A percentile compares a stretch with the other conserved stretches of the same genome.
These are phyloP conservation scores for Stenolophus ochropezus DNA, from an alignment of 2,888 invertebrate species.

Conservation along the genomic window DNA sequence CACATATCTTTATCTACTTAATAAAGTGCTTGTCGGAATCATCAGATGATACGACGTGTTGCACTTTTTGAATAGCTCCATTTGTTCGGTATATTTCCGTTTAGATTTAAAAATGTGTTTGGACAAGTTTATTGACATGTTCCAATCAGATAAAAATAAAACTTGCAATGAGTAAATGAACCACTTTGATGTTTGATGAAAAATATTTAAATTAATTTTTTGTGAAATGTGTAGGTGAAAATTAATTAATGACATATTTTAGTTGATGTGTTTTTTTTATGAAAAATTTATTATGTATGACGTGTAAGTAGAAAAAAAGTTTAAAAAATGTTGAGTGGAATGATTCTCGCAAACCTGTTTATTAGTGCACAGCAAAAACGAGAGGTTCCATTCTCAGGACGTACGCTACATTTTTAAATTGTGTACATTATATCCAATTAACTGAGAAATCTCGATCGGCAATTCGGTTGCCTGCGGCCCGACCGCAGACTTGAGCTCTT, in stretches of 20 bases:
- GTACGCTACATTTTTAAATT: slow-evolving; percentile 54
- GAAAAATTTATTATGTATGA: slow-evolving; percentile 48
- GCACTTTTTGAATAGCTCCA: slow-evolving; percentile 18
- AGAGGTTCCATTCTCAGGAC: slow-evolving; percentile 39
- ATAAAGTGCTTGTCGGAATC: slow-evolving; percentile 28
- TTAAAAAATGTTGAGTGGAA: slow-evolving; percentile 35
- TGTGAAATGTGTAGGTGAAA: slow-evolving; percentile 36
- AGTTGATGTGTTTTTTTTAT: slow-evolving; percentile 3
- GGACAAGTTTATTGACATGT: slow-evolving; percentile 18
- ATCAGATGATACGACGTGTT: too few relatives aligned
- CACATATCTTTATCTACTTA: neutral
- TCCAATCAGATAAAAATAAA: slow-evolving; percentile 13
- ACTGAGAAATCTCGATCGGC: slow-evolving; percentile 48
- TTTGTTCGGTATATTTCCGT: slow-evolving; percentile 4
- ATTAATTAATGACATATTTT: slow-evolving; percentile 51
- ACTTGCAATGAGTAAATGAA: neutral
- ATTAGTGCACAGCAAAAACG: slow-evolving; percentile 36
- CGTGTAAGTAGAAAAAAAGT: slow-evolving; percentile 26
- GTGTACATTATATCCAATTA: slow-evolving; percentile 60
- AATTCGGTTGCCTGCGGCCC: slow-evolving; percentile 32
- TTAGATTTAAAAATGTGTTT: neutral
- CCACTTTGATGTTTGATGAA: slow-evolving; percentile 18
- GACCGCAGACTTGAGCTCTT: slow-evolving; percentile 43
- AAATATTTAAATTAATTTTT: slow-evolving; percentile 48
- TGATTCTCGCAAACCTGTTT: slow-evolving; percentile 36